These are phyloP conservation scores for Ecliptopera silaceata DNA, from an alignment of 2,888 invertebrate species.

Conservation along the genomic window DNA sequence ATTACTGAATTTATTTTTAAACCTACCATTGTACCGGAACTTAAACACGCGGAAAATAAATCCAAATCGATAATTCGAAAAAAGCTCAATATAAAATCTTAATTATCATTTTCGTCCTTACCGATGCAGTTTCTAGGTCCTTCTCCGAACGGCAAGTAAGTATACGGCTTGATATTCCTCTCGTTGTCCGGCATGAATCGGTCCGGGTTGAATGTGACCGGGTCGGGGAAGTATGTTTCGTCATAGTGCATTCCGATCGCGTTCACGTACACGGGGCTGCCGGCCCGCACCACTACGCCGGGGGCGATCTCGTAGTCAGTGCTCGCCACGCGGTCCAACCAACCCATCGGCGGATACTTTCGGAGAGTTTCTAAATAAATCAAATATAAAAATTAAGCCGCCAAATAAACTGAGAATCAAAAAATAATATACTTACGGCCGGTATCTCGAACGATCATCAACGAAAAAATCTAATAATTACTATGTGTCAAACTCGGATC, in stretches of 20 bases:
- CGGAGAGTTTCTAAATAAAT: constrained; percentile 48
- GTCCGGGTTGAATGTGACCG: constrained; percentile 77
- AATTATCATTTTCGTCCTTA: too few relatives aligned
- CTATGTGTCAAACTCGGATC: too few relatives aligned
- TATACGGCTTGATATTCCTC: constrained; percentile 48
- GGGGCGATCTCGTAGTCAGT: constrained; percentile 49
- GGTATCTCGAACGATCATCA: background rate
- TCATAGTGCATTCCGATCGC: constrained; percentile 57
- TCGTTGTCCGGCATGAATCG: constrained; percentile 81
- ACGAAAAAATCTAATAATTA: too few relatives aligned
- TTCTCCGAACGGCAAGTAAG: constrained; percentile 77
- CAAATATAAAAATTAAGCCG: too few relatives aligned
- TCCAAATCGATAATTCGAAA: too few relatives aligned
- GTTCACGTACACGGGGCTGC: constrained; percentile 52
- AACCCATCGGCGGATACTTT: constrained; percentile 54
- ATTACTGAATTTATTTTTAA: too few relatives aligned
- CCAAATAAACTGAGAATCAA: too few relatives aligned
- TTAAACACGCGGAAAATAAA: too few relatives aligned
- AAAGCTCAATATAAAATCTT: too few relatives aligned
- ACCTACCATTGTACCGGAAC: too few relatives aligned
- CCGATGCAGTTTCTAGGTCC: constrained; percentile 85
- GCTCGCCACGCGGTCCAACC: constrained; percentile 49
- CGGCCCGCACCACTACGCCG: constrained; percentile 46
- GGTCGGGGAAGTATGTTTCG: constrained; percentile 76
- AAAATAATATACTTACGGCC: too few relatives aligned